phyloP scores from a whole-genome alignment of 2,888 invertebrate species.

The Folsomia candida region DNA sequence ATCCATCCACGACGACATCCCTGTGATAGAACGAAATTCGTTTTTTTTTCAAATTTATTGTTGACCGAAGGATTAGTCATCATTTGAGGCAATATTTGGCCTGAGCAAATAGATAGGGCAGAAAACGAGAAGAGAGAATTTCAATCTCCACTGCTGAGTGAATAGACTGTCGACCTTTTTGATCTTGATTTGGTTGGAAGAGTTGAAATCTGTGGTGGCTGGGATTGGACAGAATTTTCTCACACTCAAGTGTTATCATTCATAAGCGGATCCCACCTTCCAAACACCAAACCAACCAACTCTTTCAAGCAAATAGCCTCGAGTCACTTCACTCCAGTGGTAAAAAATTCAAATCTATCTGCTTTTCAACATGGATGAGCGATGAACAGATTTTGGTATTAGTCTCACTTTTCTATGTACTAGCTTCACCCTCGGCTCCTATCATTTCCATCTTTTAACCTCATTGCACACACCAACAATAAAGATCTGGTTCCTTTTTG shows the following conservation, averaged over 20 bases:
- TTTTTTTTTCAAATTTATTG: not conserved
- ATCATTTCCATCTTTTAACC: not conserved
- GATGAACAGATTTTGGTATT: not conserved
- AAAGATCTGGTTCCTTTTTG: no score
- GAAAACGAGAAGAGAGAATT: not conserved
- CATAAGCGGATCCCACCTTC: conserved; percentile 38
- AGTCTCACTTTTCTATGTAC: not conserved
- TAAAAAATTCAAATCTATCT: not conserved
- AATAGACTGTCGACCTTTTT: not conserved
- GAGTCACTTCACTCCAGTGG: not conserved
- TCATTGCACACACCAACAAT: not conserved
- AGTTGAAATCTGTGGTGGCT: not conserved
- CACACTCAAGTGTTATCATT: conserved; percentile 42
- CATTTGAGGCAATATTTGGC: not conserved
- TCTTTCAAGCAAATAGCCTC: not conserved
- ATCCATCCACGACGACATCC: no score
- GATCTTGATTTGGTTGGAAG: not conserved
- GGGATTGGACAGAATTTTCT: not conserved
- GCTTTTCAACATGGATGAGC: not conserved
- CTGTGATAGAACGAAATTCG: no score
- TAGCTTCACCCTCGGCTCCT: not conserved
- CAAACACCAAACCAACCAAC: conserved; percentile 22
- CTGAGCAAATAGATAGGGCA: not conserved
- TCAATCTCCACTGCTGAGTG: not conserved
- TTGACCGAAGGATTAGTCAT: not conserved